Percentiles rank a stretch among this genome's conserved stretches.
These are phyloP conservation scores for Cyprinodon diabolis DNA, from an alignment of 2,797 vertebrate species.

Conservation along the genomic window DNA sequence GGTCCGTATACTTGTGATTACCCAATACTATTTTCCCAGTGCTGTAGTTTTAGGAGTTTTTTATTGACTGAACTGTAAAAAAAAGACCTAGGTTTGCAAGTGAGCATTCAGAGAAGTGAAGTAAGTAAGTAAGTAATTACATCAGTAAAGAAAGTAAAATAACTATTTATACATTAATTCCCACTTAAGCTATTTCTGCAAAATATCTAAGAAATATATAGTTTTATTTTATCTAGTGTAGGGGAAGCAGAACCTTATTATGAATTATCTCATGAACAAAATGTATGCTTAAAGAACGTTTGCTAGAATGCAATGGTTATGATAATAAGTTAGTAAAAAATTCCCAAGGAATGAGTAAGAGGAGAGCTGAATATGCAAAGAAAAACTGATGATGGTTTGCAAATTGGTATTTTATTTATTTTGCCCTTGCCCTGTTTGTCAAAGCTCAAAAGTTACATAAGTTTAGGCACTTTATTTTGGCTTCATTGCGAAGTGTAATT, in stretches of 20 bases:
- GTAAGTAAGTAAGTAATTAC: slow-evolving; percentile 19
- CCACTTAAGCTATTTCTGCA: slow-evolving; percentile 31
- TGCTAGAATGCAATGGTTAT: slow-evolving; percentile 12
- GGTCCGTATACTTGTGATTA: slow-evolving; percentile 98
- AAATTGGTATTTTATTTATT: slow-evolving; percentile 74
- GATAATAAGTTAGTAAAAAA: slow-evolving; percentile 31
- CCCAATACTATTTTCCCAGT: slow-evolving; percentile 23
- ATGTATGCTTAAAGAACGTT: slow-evolving; percentile 43
- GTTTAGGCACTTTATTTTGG: slow-evolving; percentile 51
- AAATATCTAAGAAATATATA: slow-evolving; percentile 4
- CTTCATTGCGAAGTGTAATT: slow-evolving; percentile 67
- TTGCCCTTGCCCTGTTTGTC: slow-evolving; percentile 46
- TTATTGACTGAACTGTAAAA: slow-evolving; percentile 29
- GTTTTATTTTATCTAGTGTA: slow-evolving; percentile 30
- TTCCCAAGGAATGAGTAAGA: slow-evolving; percentile 42
- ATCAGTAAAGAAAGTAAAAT: slow-evolving; percentile 18
- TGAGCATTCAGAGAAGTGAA: slow-evolving; percentile 27
- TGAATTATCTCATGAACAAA: slow-evolving; percentile 46
- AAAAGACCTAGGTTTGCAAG: slow-evolving; percentile 26
- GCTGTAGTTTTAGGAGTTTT: slow-evolving; percentile 16
- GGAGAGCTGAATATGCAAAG: slow-evolving; percentile 24
- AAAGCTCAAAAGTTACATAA: slow-evolving; percentile 59
- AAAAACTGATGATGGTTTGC: slow-evolving; percentile 69
- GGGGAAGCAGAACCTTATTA: slow-evolving; percentile 31
- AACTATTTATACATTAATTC: slow-evolving; percentile 40